phyloP scores from a whole-genome alignment of 2,888 invertebrate species.

The Heliconius charithonia region DNA sequence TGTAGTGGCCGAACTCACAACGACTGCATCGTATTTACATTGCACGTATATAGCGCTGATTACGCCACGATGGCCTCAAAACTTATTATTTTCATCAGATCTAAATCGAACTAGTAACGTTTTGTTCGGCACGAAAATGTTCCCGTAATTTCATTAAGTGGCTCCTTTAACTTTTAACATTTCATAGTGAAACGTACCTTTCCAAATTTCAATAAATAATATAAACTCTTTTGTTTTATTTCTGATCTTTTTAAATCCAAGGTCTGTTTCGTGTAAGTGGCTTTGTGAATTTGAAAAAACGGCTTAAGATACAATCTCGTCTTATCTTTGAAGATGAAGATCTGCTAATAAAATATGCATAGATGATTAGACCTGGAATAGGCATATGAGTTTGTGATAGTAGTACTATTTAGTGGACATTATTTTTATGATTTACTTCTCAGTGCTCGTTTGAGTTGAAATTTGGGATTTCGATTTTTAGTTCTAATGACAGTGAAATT shows the following conservation, averaged over 20 bases:
- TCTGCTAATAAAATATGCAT: constrained; percentile 16
- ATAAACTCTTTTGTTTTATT: constrained; percentile 8
- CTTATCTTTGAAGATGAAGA: constrained; percentile 11
- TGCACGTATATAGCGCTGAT: background rate
- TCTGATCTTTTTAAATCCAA: constrained; percentile 1
- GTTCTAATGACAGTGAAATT: no score
- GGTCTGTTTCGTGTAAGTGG: constrained; percentile 8
- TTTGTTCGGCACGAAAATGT: no score
- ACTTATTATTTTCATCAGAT: no score
- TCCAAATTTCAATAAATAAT: background rate
- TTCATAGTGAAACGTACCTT: background rate
- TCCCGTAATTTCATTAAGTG: no score
- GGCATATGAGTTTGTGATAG: background rate
- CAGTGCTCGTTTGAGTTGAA: no score
- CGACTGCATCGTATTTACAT: background rate
- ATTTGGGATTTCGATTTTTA: no score
- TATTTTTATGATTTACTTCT: background rate
- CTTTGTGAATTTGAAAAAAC: constrained; percentile 14
- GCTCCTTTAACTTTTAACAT: background rate
- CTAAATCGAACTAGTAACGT: no score
- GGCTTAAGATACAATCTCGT: constrained; percentile 13
- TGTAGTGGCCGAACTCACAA: background rate
- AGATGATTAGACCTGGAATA: background rate
- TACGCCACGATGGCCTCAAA: no score
- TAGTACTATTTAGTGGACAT: background rate